Evolutionary conservation across 1,140 invertebrate species (phyloP), one percentile per base, ranked within the genome.

Genomic region (Zaprionus inermis): DNA sequence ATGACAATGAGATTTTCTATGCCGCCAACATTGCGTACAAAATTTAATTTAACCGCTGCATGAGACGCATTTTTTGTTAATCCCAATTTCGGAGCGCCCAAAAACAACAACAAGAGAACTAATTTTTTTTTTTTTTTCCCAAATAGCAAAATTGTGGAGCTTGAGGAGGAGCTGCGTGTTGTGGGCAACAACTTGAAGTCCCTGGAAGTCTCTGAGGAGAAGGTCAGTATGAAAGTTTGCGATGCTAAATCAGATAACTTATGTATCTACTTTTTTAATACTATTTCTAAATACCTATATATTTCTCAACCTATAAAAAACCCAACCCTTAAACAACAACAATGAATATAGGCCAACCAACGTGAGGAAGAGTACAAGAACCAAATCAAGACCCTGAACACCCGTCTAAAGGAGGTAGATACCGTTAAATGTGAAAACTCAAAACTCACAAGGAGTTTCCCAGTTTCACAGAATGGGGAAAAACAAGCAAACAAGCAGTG

Each of bases 101-200:
- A 18, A 30, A 55, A 49, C 30, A 60, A 72, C 63, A 66, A 69
- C 72, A 66, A 69, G 41, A 55, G 59, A 72, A 38, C 66, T 77
- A 70, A 56, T 75, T 36, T 38, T 1, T 51, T 55, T 41, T 41
- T 20, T 22, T 76, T 74, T 85, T 93, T 96, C 67, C 38, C 11
- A 22, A 60, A 78, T 95, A 99, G 98, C 94, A 99, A 99, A 96
- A 99, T 99, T 94, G 98, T 98, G 93, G 98, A 99, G 94, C 96
- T 99, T 94, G 98, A 99, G 93, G 99, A 99, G 93, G 98, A 99
- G 94, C 95, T 99, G 90, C 97, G 98, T 93, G 98, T 99, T 91
- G 98, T 99, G 93, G 98, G 98, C 93, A 99, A 99, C 96, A 99
- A 99, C 95, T 95, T 99, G 94, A 99, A 99, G 94, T 99, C 98